Percentiles rank a stretch among this genome's conserved stretches.
These are phyloP conservation scores for Athripsodes cinereus DNA, from an alignment of 2,888 invertebrate genomes.

Conservation along the genomic window DNA sequence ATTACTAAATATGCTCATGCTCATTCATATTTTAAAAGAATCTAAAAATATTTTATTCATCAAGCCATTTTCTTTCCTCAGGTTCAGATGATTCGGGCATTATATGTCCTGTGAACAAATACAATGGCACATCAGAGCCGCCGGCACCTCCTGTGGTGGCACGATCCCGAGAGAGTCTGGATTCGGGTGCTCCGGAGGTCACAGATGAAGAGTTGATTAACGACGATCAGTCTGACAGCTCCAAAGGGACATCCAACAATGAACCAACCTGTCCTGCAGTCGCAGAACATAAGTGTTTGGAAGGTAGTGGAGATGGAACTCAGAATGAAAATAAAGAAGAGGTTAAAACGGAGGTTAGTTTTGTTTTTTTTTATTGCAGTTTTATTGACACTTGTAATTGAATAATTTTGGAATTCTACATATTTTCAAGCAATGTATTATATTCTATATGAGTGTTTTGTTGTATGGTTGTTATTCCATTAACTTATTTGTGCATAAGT, in stretches of 20 bases:
- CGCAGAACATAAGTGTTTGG: background rate
- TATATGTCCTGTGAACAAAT: constrained; percentile 51
- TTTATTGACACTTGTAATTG: no score
- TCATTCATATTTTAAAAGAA: no score
- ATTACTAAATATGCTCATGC: no score
- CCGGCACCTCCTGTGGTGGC: constrained; percentile 41
- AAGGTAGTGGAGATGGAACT: background rate
- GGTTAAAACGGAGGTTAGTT: constrained; percentile 8
- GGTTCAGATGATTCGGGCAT: constrained; percentile 81
- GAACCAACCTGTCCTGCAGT: constrained; percentile 5
- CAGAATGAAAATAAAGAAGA: constrained; percentile 2
- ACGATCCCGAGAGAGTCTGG: constrained; percentile 68
- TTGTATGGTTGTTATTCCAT: no score
- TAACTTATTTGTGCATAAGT: no score
- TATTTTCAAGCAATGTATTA: no score
- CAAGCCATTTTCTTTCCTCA: constrained; percentile 31
- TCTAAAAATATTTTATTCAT: no score
- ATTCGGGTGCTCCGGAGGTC: constrained; percentile 60
- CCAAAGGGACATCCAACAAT: constrained; percentile 21
- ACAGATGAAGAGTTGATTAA: constrained; percentile 40
- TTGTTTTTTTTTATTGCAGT: background rate
- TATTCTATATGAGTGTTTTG: no score
- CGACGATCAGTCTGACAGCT: constrained; percentile 28
- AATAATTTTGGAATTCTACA: no score
- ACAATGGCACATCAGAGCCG: constrained; percentile 43